Base-by-base conservation (phyloP, 2,113 vertebrate genomes). In the Scatophagus argus region DNA sequence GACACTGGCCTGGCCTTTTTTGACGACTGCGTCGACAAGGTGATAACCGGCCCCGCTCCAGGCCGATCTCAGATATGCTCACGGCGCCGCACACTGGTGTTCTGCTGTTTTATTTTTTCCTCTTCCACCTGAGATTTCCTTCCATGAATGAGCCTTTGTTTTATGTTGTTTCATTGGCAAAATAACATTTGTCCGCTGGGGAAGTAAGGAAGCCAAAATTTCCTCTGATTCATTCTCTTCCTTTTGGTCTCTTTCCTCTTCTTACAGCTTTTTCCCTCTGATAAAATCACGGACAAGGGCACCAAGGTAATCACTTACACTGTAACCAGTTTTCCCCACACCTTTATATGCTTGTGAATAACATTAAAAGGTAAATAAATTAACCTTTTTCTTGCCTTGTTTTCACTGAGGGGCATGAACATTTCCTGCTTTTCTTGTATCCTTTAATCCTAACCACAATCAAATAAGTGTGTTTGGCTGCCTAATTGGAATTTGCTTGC, bases 21-120 rank as follows among this genome's bases (percentile, higher is more conserved):
- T 92, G 98, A 99, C 81, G 97, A 99, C 90, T 99, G 98, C 79
- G 96, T 99, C 66, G 98, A 99, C 87, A 99, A 99, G 96, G 98
- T 99, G 93, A 95, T 89, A 63, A 38, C 29, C 0, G 0, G 3
- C 25, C 41, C 21, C 0, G 17, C 41, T 17, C 39, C 55, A 8
- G 43, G 34, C 39, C 12, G 5, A 2, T 71, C 46, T 69, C 27
- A 0, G 2, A 51, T 76, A 14, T 27, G 58, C 16, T n/a, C 34
- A 38, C 2, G n/a, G n/a, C n/a, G 4, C 9, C 0, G 10, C 36
- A 43, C 32, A 3, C 32, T 43, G 16, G 23, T 47, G 67, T 62
- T 21, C 13, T 41, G 14, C 21, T 70, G 44, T 69, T 85, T 67
- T 46, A 38, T 73, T 58, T n/a, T 69, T 68, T 75, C 27, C 29